phyloP scores from a whole-genome alignment of 2,113 vertebrate genomes.

The Bubo bubo region DNA sequence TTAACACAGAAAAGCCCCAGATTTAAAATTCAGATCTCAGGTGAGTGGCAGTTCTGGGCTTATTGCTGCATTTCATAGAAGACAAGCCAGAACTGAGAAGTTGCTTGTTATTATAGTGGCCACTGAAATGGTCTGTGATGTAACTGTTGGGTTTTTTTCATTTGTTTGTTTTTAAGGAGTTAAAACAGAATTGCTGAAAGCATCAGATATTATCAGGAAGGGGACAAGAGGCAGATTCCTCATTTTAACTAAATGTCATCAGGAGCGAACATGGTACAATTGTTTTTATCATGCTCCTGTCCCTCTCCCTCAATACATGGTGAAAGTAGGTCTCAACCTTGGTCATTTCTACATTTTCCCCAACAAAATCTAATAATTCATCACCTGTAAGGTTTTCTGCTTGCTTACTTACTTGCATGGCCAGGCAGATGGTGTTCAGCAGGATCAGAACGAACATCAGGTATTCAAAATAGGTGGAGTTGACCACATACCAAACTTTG shows the following conservation, averaged over 20 bases:
- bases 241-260: not conserved
- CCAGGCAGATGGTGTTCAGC: slow-evolving; percentile 98
- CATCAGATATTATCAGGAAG: not conserved
- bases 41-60: not conserved
- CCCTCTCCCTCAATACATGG: not conserved
- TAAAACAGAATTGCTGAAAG: not conserved
- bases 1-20: not conserved
- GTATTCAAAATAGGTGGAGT: slow-evolving; percentile 99
- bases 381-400: not conserved
- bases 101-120: not conserved
- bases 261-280: not conserved
- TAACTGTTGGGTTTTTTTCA: not conserved
- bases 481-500: slow-evolving; percentile 99
- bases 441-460: slow-evolving; percentile 99
- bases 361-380: not conserved
- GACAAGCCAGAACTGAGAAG: not conserved
- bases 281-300: not conserved
- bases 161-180: not conserved
- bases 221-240: not conserved
- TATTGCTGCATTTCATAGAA: not conserved
- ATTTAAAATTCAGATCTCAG: not conserved
- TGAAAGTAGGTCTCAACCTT: not conserved
- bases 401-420: slow-evolving; percentile 90
- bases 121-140: not conserved
- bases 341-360: not conserved